Percentiles rank a stretch among this genome's conserved stretches.
Evolutionary conservation across 2,113 vertebrate genomes (phyloP).

Genomic region (Lampris megalopsis): DNA sequence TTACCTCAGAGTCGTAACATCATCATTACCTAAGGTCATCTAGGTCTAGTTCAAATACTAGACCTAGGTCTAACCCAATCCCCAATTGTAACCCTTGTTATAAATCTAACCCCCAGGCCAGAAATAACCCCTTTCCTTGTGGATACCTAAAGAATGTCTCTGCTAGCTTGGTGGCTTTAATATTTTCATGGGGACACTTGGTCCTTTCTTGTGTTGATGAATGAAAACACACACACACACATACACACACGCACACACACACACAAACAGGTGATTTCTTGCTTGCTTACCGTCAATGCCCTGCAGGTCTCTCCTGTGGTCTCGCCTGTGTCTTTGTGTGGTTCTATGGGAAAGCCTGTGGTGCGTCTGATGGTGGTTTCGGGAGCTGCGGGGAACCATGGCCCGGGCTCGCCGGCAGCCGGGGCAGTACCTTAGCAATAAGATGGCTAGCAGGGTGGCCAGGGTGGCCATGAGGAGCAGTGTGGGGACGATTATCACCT

Average conservation of each 20-base stretch:
- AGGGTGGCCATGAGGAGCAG: constrained; percentile 67
- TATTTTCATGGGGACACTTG: too few species aligned
- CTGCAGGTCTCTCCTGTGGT: constrained; percentile 56
- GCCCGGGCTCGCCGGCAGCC: neutral
- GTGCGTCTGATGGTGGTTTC: neutral
- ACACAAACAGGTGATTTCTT: neutral
- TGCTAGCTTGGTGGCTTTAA: too few species aligned
- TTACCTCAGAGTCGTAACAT: too few species aligned
- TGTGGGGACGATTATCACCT: constrained; percentile 76
- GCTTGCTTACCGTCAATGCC: constrained; percentile 76
- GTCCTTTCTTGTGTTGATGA: too few species aligned
- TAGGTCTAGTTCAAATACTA: too few species aligned
- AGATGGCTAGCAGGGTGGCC: constrained; percentile 36
- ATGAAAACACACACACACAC: too few species aligned
- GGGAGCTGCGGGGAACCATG: neutral
- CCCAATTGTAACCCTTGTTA: too few species aligned
- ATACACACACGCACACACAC: neutral
- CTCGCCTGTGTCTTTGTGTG: neutral
- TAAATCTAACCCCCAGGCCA: too few species aligned
- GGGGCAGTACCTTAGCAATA: constrained; percentile 35
- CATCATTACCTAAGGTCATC: too few species aligned
- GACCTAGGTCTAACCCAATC: too few species aligned
- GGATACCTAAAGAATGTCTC: too few species aligned
- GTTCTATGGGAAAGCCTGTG: constrained; percentile 11
- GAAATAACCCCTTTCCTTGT: too few species aligned